Conservation (phyloP, 1,140 invertebrate genomes). For the Zaprionus lachaisei region DNA sequence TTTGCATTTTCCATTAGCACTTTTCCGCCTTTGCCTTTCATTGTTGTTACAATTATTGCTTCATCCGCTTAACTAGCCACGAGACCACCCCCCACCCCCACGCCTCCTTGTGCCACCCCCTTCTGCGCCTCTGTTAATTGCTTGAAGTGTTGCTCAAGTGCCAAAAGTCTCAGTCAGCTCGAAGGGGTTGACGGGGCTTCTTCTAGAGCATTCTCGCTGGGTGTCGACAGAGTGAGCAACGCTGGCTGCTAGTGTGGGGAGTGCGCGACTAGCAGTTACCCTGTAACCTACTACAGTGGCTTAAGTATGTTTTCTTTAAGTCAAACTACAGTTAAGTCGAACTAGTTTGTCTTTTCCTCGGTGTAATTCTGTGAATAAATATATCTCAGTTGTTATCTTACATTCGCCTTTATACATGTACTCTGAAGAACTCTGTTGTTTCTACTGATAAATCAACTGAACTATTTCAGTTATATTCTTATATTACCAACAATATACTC, state of each 20-base stretch:
- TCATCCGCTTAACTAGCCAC: slow-evolving; percentile 22
- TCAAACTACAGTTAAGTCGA: too few species aligned
- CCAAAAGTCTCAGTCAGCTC: not conserved
- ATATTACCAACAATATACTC: too few species aligned
- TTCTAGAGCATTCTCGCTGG: not conserved
- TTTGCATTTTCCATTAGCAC: slow-evolving; percentile 77
- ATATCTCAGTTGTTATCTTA: too few species aligned
- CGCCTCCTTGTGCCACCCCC: too few species aligned
- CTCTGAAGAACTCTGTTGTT: too few species aligned
- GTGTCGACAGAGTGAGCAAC: not conserved
- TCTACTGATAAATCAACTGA: too few species aligned
- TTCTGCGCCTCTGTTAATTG: slow-evolving; percentile 26
- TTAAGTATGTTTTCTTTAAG: too few species aligned
- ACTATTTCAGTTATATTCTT: too few species aligned
- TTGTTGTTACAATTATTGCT: slow-evolving; percentile 72
- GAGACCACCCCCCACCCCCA: not conserved
- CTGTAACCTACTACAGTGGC: not conserved
- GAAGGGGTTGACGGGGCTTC: not conserved
- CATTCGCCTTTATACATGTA: too few species aligned
- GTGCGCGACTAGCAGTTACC: not conserved
- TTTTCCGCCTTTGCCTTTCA: slow-evolving; percentile 54
- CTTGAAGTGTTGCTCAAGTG: slow-evolving; percentile 38
- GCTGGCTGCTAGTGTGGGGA: not conserved
- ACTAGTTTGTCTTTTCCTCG: not conserved
- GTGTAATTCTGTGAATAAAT: too few species aligned